phyloP scores from a whole-genome alignment of 2,797 vertebrate species.

The Protosalanx chinensis region DNA sequence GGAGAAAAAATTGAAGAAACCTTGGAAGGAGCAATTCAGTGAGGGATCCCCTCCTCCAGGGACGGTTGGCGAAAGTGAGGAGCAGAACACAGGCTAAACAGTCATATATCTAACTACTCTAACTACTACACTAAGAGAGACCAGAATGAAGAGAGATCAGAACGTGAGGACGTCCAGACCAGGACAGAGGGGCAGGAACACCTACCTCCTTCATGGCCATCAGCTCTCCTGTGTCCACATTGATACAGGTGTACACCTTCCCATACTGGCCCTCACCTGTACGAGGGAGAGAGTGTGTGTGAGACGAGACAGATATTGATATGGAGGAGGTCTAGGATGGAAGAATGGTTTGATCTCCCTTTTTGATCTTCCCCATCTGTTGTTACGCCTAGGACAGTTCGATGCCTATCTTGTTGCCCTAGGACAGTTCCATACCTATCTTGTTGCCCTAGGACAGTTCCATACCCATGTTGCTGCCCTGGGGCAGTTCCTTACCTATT shows the following conservation, averaged over 20 bases:
- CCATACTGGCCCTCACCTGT: constrained; percentile 97
- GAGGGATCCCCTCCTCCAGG: no score
- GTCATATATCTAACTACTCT: no score
- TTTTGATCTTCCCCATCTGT: no score
- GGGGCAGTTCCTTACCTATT: constrained; percentile 77
- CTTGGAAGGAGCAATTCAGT: no score
- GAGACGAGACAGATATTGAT: not conserved
- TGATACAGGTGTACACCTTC: constrained; percentile 99
- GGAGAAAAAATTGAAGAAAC: no score
- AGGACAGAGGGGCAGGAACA: constrained; percentile 3
- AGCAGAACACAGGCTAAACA: no score
- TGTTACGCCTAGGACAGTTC: no score
- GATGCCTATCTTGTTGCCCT: no score
- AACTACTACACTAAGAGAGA: no score
- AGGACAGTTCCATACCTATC: no score
- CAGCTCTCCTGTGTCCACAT: constrained; percentile 95
- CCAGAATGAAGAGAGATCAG: not conserved
- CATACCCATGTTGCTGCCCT: not conserved
- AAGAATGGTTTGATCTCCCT: not conserved
- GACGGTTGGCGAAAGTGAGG: no score
- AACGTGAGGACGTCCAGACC: not conserved
- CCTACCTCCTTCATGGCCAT: constrained; percentile 99
- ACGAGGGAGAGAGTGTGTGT: not conserved
- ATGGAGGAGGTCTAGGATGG: not conserved
- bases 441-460: not conserved